phyloP scores from a whole-genome alignment of 2,888 invertebrate species.

The Alcis repandata region DNA sequence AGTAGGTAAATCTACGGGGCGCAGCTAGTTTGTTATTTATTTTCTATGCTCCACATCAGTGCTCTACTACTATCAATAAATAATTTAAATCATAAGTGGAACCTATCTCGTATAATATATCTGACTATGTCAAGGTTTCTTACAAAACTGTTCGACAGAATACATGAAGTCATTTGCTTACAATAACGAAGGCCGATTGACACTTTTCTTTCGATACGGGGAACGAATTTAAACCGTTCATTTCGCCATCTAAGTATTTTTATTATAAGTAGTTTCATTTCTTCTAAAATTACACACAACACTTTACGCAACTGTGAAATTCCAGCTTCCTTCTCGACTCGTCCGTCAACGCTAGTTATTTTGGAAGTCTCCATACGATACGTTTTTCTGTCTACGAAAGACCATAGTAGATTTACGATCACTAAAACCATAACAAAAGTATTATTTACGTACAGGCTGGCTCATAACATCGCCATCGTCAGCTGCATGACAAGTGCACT shows the following conservation, averaged over 20 bases:
- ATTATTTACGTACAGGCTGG: not conserved
- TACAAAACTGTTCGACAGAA: slow-evolving; percentile 25
- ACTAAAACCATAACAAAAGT: not conserved
- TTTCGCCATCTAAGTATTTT: not conserved
- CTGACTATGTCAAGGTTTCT: slow-evolving; percentile 36
- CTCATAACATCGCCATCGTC: not conserved
- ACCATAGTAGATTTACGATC: slow-evolving; percentile 8
- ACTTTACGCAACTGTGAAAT: not conserved
- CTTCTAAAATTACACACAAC: slow-evolving; percentile 5
- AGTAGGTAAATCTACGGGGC: no score
- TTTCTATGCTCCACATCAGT: no score
- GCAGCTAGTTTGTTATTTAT: no score
- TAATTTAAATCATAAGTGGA: not conserved
- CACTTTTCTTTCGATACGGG: slow-evolving; percentile 25
- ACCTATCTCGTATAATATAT: slow-evolving; percentile 23
- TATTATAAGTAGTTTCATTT: no score
- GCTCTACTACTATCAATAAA: not conserved
- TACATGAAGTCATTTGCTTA: slow-evolving; percentile 22
- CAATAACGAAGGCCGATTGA: slow-evolving; percentile 28
- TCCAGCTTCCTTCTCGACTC: not conserved
- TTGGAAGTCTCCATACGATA: not conserved
- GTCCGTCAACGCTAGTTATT: slow-evolving; percentile 8
- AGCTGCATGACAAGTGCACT: not conserved
- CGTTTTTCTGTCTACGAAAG: not conserved
- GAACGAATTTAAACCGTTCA: slow-evolving; percentile 7